Percentiles rank a stretch among this genome's conserved stretches.
These are phyloP conservation scores for Lissocephala sabroskyi DNA, from an alignment of 2,888 invertebrate genomes.

Conservation along the genomic window DNA sequence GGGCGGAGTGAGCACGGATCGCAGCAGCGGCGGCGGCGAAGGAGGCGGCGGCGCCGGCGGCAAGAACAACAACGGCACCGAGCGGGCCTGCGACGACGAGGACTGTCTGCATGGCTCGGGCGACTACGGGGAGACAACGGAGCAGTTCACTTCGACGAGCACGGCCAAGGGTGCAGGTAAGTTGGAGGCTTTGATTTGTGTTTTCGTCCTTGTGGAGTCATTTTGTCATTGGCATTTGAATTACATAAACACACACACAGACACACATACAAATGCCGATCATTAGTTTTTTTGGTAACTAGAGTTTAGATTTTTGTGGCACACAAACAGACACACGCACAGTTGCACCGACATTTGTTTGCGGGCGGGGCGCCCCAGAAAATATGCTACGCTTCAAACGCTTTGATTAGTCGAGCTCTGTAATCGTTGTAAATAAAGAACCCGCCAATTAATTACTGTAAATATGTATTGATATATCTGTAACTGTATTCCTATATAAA, in stretches of 20 bases:
- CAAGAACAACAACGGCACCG: constrained; percentile 63
- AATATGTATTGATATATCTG: too few relatives aligned
- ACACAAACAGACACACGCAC: constrained; percentile 7
- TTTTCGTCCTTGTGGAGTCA: constrained; percentile 40
- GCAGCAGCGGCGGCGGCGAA: constrained; percentile 19
- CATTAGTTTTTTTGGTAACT: constrained; percentile 11
- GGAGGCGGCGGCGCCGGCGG: constrained; percentile 28
- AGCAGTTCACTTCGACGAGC: constrained; percentile 74
- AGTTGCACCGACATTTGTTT: constrained; percentile 2
- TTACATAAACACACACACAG: constrained; percentile 23
- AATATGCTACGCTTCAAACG: constrained; percentile 1
- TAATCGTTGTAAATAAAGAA: too few relatives aligned
- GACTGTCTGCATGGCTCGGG: constrained; percentile 90
- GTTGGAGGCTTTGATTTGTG: constrained; percentile 24
- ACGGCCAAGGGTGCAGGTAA: constrained; percentile 75
- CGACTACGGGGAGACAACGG: constrained; percentile 80
- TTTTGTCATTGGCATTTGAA: constrained; percentile 59
- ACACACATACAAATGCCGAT: constrained; percentile 19
- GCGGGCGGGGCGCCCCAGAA: background rate
- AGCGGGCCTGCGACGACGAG: constrained; percentile 85
- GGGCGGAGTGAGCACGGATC: constrained; percentile 58
- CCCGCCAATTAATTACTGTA: too few relatives aligned
- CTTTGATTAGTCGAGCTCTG: background rate
- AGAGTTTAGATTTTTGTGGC: background rate
- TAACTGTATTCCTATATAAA: too few relatives aligned